A percentile compares a stretch with the other conserved stretches of the same genome.
Conservation (phyloP, 2,888 invertebrate species). For the Drepana falcataria region DNA sequence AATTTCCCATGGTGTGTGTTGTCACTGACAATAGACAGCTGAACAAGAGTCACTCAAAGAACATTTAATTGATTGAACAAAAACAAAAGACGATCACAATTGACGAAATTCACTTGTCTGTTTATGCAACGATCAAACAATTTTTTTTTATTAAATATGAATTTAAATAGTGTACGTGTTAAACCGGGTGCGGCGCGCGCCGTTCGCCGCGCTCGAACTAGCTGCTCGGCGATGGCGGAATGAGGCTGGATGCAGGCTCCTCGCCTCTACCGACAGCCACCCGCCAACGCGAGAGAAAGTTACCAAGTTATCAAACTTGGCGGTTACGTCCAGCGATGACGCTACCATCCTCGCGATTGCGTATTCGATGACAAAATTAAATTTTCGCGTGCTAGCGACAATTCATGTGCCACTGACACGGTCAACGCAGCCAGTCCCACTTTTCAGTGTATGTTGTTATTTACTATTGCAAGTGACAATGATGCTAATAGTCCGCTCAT, state of each 20-base stretch:
- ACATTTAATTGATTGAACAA: constrained; percentile 41
- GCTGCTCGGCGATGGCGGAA: constrained; percentile 54
- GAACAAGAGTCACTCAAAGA: constrained; percentile 49
- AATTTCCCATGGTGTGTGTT: constrained; percentile 63
- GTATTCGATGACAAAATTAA: constrained; percentile 72
- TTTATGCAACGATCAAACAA: constrained; percentile 29
- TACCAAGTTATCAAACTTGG: constrained; percentile 70
- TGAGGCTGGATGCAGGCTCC: constrained; percentile 48
- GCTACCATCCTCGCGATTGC: constrained; percentile 66
- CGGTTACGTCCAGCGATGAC: constrained; percentile 74
- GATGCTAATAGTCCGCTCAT: not conserved
- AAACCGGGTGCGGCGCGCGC: constrained; percentile 44
- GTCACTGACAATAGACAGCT: constrained; percentile 41
- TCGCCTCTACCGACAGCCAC: constrained; percentile 21
- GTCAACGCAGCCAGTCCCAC: constrained; percentile 57
- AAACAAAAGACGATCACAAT: constrained; percentile 25
- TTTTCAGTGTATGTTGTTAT: constrained; percentile 39
- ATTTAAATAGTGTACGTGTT: constrained; percentile 26
- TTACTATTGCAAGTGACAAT: constrained; percentile 14
- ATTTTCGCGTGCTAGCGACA: constrained; percentile 55
- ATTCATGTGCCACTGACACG: constrained; percentile 68
- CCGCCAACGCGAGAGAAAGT: constrained; percentile 60
- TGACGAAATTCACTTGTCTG: constrained; percentile 35
- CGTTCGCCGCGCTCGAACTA: constrained; percentile 57
- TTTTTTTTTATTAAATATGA: constrained; percentile 12